These are phyloP conservation scores for Machimus rusticus DNA, from an alignment of 2,888 invertebrate species.

Conservation along the genomic window DNA sequence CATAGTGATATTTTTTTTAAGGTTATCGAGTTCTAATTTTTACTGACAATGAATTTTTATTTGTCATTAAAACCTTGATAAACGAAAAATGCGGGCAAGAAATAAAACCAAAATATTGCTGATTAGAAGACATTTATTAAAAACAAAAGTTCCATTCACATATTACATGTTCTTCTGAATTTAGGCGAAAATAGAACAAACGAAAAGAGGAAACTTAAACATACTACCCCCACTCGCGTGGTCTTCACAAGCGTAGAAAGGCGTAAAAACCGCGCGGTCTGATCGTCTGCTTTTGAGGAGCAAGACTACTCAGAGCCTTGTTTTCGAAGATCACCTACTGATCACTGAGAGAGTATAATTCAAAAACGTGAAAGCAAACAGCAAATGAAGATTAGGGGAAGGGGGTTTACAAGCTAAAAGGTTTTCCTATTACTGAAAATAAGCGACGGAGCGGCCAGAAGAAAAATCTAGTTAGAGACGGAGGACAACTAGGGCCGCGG, in stretches of 20 bases:
- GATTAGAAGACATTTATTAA: constrained; percentile 23
- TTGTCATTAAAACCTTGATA: too few species aligned
- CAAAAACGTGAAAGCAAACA: neutral
- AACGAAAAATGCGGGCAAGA: neutral
- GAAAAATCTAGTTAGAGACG: constrained; percentile 20
- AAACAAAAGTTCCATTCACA: constrained; percentile 35
- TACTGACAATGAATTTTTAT: too few species aligned
- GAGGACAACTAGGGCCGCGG: neutral
- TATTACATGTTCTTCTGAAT: constrained; percentile 7
- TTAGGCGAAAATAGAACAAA: constrained; percentile 11
- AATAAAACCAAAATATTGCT: neutral
- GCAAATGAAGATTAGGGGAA: neutral
- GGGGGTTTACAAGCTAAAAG: neutral
- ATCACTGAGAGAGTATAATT: neutral
- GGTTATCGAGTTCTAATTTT: too few species aligned
- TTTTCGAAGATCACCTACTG: neutral
- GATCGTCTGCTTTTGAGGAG: neutral
- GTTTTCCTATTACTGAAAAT: neutral
- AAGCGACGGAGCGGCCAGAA: constrained; percentile 14
- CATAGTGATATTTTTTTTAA: too few species aligned
- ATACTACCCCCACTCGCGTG: constrained; percentile 5
- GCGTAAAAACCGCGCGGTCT: neutral
- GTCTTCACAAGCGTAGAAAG: neutral
- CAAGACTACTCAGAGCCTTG: neutral
- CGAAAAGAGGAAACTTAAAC: constrained; percentile 28